Evolutionary conservation across 2,888 invertebrate species (phyloP).

Genomic region (Drosophila hamatofila): DNA sequence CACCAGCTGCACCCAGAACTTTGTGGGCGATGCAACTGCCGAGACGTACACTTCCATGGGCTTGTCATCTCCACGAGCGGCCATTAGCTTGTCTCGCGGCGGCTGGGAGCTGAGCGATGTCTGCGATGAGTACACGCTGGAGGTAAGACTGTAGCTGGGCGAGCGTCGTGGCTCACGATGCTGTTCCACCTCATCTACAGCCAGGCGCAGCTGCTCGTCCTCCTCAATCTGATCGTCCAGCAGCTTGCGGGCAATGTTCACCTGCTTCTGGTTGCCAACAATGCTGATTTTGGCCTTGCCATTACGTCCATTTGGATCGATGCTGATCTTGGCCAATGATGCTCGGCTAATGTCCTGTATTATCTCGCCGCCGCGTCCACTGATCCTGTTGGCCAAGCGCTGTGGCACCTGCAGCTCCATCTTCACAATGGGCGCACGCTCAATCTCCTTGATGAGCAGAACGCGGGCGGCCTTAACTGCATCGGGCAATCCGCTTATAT

Average conservation of each 20-base stretch:
- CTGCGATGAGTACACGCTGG: conserved; percentile 84
- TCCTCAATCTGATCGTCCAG: conserved; percentile 89
- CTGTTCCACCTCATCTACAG: conserved; percentile 84
- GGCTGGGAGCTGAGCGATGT: conserved; percentile 82
- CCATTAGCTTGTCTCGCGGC: conserved; percentile 83
- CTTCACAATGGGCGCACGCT: conserved; percentile 89
- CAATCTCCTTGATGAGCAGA: conserved; percentile 88
- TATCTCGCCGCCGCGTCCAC: conserved; percentile 90
- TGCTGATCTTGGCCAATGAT: conserved; percentile 90
- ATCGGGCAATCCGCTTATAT: conserved; percentile 89
- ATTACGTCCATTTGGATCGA: conserved; percentile 86
- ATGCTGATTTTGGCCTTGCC: conserved; percentile 84
- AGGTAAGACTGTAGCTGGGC: conserved; percentile 79
- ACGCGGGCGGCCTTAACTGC: conserved; percentile 90
- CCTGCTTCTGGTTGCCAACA: conserved; percentile 88
- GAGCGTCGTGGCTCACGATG: conserved; percentile 86
- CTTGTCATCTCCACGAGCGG: conserved; percentile 86
- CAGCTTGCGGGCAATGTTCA: conserved; percentile 88
- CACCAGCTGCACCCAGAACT: conserved; percentile 95
- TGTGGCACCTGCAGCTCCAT: conserved; percentile 89
- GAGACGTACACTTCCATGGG: conserved; percentile 94
- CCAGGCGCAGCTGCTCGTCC: conserved; percentile 86
- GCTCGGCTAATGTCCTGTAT: conserved; percentile 90
- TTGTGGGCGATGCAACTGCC: conserved; percentile 91
- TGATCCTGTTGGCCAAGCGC: conserved; percentile 89